Conservation (phyloP, 2,888 invertebrate species). For the Micoletzkya japonica region DNA sequence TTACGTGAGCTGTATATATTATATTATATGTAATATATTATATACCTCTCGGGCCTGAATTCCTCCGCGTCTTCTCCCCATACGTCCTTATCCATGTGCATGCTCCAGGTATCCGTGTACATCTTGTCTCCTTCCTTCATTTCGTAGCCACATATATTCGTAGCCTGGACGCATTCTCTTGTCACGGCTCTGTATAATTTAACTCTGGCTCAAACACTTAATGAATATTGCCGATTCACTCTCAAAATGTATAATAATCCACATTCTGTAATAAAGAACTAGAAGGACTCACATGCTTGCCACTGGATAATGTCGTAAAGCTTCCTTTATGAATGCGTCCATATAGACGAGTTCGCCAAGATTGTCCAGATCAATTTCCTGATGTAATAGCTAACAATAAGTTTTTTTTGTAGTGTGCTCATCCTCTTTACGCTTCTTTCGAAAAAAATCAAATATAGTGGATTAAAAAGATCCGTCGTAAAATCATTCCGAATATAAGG, state of each 20-base stretch:
- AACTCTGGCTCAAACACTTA: too few species aligned
- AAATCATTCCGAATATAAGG: too few species aligned
- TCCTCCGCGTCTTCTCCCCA: constrained; percentile 27
- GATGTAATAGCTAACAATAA: background rate
- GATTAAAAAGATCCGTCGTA: too few species aligned
- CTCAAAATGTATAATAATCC: too few species aligned
- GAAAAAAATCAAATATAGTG: too few species aligned
- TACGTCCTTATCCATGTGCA: constrained; percentile 25
- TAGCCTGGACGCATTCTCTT: constrained; percentile 23
- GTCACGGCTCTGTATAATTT: constrained; percentile 3
- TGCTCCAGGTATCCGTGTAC: constrained; percentile 21
- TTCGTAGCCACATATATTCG: constrained; percentile 2
- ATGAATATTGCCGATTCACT: too few species aligned
- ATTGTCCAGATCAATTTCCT: constrained; percentile 47
- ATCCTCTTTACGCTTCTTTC: background rate
- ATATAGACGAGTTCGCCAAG: constrained; percentile 46
- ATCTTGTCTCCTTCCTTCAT: constrained; percentile 13
- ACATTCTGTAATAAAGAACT: background rate
- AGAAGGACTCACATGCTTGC: constrained; percentile 45
- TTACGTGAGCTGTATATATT: too few species aligned
- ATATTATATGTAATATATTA: too few species aligned
- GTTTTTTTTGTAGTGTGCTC: background rate
- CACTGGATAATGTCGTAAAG: constrained; percentile 52
- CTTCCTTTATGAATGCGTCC: constrained; percentile 55
- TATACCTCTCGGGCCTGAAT: constrained; percentile 27